Base-by-base conservation (phyloP, 2,113 vertebrate species). In the Mormyrus lacerda region DNA sequence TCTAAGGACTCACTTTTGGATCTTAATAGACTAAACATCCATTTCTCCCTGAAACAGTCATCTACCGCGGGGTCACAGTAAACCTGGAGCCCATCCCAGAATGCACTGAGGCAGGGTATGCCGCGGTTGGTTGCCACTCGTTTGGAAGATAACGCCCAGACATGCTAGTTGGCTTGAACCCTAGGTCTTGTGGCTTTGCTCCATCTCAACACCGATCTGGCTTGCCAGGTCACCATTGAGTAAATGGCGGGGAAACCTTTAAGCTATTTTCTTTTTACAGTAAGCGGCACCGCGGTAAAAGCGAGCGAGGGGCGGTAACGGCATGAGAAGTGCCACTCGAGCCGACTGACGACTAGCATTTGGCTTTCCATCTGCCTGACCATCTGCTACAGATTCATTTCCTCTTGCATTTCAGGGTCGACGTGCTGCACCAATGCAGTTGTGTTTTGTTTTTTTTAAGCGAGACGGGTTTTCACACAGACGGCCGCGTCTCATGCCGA, bases 381-480 rank as follows among this genome's bases (percentile, higher is more conserved):
- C 88, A 89, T 89, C 88, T 89, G 88, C 31, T 86, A 48, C 73
- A 24, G 21, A 79, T 31, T 10, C 48, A 55, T 44, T 89, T 79
- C 76, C 69, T n/a, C 58, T 79, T 17, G 47, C 9, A 24, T 53
- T 48, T 35, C n/a, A 73, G 13, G 61, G 65, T 73, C 27, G 11
- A 35, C 47, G 24, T 48, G 85, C 51, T 13, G 44, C 65, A 61
- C 44, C 35, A 9, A 0, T 53, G 85, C 50, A 47, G 84, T n/a
- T 50, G 24, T n/a, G 11, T 35, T 19, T 31, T 51, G n/a, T 35
- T 85, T 17, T 65, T 65, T 31, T 65, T 10, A 45, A n/a, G 79
- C 21, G 2, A 84, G 45, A 6, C 1, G 9, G 6, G 45, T 31
- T 85, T 50, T 47, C 24, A 17, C n/a, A n/a, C 47, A 9, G n/a